phyloP scores from a whole-genome alignment of 2,888 invertebrate genomes.

The Cantharis rustica region DNA sequence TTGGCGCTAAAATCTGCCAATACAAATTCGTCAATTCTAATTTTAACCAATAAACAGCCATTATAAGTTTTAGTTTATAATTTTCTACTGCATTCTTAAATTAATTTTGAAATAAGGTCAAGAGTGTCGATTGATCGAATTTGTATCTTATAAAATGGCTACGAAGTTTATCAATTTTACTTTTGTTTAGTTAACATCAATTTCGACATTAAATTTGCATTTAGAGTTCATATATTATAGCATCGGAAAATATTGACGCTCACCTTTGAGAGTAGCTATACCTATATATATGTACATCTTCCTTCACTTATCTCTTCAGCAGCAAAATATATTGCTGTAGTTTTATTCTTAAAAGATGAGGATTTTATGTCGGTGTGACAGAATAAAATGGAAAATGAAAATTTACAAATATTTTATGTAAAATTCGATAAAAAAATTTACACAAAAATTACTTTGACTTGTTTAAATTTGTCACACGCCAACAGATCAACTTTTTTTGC shows the following conservation, averaged over 20 bases:
- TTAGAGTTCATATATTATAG: not conserved
- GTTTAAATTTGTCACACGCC: not conserved
- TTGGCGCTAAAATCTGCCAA: not conserved
- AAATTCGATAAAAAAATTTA: not conserved
- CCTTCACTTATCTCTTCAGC: not conserved
- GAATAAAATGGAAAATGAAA: not conserved
- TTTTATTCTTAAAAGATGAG: not conserved
- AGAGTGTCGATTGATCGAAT: not conserved
- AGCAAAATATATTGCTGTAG: not conserved
- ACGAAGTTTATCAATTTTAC: not conserved
- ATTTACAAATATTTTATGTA: not conserved
- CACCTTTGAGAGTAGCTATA: not conserved
- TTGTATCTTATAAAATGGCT: not conserved
- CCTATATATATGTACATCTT: not conserved
- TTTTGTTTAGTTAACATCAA: not conserved
- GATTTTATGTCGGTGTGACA: not conserved
- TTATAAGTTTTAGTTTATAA: not conserved
- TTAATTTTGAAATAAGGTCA: not conserved
- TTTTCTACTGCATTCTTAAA: not conserved
- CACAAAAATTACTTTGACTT: not conserved
- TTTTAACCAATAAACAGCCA: not conserved
- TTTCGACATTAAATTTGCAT: not conserved
- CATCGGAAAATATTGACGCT: not conserved
- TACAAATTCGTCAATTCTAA: not conserved
- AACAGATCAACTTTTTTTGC: not conserved